Evolutionary conservation across 2,113 vertebrate species (phyloP).

Genomic region (Phalacrocorax aristotelis): DNA sequence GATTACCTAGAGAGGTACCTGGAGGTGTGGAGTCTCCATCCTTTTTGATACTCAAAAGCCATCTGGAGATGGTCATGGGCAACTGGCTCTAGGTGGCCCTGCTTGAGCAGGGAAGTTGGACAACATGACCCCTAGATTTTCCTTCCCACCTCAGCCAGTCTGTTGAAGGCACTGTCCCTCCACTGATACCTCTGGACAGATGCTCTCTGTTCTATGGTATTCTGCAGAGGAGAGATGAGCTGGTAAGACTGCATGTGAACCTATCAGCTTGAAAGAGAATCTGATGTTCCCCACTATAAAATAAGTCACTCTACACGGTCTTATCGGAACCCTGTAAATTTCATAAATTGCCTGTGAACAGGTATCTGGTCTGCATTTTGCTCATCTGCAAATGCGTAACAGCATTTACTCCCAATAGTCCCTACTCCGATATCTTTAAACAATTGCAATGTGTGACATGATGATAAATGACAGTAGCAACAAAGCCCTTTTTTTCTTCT

Average conservation of each 20-base stretch:
- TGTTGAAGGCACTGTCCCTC: background rate
- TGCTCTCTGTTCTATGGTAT: background rate
- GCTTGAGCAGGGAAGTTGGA: background rate
- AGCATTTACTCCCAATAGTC: background rate
- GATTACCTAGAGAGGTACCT: background rate
- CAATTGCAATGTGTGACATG: background rate
- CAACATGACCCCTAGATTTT: background rate
- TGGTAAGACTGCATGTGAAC: background rate
- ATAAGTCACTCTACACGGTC: background rate
- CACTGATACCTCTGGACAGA: background rate
- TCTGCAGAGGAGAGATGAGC: background rate
- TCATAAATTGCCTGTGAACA: background rate
- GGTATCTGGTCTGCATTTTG: background rate
- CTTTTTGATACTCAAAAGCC: background rate
- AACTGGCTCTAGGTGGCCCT: background rate
- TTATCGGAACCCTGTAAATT: background rate
- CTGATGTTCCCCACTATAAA: background rate
- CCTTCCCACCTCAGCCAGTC: background rate
- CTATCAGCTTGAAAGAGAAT: background rate
- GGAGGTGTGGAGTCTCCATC: background rate
- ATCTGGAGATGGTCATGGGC: background rate
- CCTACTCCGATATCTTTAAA: background rate
- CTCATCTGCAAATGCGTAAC: background rate
- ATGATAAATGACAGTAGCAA: background rate
- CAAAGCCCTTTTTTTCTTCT: background rate